Evolutionary conservation across 2,797 vertebrate species (phyloP).

Genomic region (Brotula barbata): DNA sequence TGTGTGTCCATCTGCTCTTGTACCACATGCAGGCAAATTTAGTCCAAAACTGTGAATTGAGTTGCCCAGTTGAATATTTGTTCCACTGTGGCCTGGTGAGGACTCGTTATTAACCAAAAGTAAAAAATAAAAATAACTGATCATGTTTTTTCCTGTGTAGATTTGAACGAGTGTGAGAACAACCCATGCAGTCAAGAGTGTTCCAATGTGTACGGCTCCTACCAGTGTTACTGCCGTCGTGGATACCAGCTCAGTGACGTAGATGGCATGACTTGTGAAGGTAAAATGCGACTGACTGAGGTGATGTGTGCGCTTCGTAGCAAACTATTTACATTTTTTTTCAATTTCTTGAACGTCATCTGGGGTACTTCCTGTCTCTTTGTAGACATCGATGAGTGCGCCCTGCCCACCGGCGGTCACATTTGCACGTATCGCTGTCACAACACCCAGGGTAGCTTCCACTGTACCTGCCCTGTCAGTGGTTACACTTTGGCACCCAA

Average conservation of each 20-base stretch:
- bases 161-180: constrained; percentile 91
- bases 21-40: no score
- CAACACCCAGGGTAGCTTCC: constrained; percentile 92
- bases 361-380: background rate
- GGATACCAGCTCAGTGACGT: constrained; percentile 96
- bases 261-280: constrained; percentile 94
- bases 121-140: background rate
- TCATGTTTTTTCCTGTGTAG: constrained; percentile 64
- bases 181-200: constrained; percentile 96
- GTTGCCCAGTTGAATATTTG: no score
- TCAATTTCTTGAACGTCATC: no score
- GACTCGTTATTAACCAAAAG: no score
- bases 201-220: constrained; percentile 95
- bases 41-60: no score
- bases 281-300: constrained; percentile 76
- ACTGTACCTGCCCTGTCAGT: constrained; percentile 87
- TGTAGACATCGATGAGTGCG: constrained; percentile 96
- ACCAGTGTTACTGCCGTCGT: constrained; percentile 97
- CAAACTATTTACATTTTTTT: no score
- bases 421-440: constrained; percentile 96
- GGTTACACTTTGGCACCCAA: constrained; percentile 90
- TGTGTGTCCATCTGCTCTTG: no score
- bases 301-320: no score
- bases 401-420: constrained; percentile 93
- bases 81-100: no score